Base-by-base conservation (phyloP, 1,140 invertebrate genomes). In the Drosophila lacertosa region DNA sequence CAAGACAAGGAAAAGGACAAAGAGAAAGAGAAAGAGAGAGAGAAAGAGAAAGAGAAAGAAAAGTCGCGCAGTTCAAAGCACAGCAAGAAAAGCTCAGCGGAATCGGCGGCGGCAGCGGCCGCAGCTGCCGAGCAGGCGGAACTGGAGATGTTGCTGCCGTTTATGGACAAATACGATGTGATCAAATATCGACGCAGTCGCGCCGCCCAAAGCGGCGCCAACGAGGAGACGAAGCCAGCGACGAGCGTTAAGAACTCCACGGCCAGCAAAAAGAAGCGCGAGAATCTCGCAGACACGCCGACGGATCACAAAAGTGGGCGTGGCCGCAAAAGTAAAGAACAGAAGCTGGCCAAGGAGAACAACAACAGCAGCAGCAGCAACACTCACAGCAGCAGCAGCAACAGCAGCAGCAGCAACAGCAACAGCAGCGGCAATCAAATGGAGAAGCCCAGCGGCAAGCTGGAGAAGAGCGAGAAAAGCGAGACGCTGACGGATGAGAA, bases 131-230 rank as follows among this genome's bases (percentile, higher is more conserved):
- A 88, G 53, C 81, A 90, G 33, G 79, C 76, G 1, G 89, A 90
- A 24, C 45, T 90, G 22, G 75, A 80, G 45, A 91, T 90, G 89
- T 37, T 91, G 32, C 16, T 91, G 20, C 89, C 88, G 1, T 91
- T 90, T 10, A 68, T 91, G 66, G 93, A 94, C 71, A 94, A 94
- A 82, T 93, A 93, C 78, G 93, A 95, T 75, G 93, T 94, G 68
- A 94, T 95, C 44, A 95, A 94, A 77, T 94, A 94, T 82, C 92
- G 94, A 55, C 91, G 93, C 69, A 93, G 94, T n/a, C 93, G 94
- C 54, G 81, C 81, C 0, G 69, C 60, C 0, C 48, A 66, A 7
- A 77, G 69, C 13, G 45, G 54, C 0, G 68, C 77, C 20, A 74
- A 64, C 32, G 57, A 71, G 13, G 66, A 67, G 5, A 88, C 24